Evolutionary conservation across 2,113 vertebrate genomes (phyloP).

Genomic region (Smithornis capensis): DNA sequence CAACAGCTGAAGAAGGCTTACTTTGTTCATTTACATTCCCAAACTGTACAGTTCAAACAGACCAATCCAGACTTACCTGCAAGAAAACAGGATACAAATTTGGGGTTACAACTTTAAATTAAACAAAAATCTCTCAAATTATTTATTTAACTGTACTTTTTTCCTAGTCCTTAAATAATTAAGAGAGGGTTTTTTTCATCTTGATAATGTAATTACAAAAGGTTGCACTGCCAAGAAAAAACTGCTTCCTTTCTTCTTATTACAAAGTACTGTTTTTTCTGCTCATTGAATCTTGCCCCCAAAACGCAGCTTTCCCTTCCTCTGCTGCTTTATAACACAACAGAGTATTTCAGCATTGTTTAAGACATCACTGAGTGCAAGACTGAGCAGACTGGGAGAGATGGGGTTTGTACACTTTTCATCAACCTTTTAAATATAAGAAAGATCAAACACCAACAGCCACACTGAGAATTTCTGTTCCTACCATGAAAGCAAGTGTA

Average conservation of each 20-base stretch:
- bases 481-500: neutral
- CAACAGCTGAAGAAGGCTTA: slow-evolving; percentile 62
- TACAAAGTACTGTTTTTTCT: neutral
- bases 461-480: neutral
- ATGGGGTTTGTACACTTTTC: neutral
- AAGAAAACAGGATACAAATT: slow-evolving; percentile 62
- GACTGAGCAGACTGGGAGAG: neutral
- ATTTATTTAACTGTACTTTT: neutral
- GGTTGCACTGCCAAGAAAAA: neutral
- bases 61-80: slow-evolving; percentile 73
- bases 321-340: neutral
- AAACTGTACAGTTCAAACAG: slow-evolving; percentile 30
- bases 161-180: neutral
- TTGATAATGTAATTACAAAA: slow-evolving; percentile 1
- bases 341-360: neutral
- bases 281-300: neutral
- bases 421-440: neutral
- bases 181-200: neutral
- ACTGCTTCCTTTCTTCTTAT: neutral
- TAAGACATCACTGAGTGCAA: neutral
- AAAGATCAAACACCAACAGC: neutral
- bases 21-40: slow-evolving; percentile 60
- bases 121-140: neutral
- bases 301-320: neutral
- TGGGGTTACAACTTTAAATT: slow-evolving; percentile 8